Percentiles rank a stretch among this genome's conserved stretches.
Conservation (phyloP, 2,113 vertebrate species). For the Pandion haliaetus region DNA sequence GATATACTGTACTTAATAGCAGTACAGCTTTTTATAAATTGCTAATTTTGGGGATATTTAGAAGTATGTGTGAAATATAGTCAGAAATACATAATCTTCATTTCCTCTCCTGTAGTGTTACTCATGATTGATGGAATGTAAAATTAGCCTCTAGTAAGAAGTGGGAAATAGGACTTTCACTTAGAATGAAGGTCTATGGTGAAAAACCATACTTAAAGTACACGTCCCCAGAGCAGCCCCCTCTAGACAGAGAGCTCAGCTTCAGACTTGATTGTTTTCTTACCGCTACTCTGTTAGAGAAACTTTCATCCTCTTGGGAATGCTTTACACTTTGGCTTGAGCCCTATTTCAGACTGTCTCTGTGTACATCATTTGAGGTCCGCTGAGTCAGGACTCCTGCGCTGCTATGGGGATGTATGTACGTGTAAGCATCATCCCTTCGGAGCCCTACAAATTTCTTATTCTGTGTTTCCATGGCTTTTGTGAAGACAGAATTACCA, state of each 20-base stretch:
- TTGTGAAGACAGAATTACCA: not conserved
- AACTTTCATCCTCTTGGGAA: not conserved
- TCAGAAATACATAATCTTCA: not conserved
- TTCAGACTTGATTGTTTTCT: not conserved
- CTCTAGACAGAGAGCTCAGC: not conserved
- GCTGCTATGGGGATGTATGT: not conserved
- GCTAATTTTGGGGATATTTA: not conserved
- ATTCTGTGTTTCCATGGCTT: not conserved
- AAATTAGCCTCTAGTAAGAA: not conserved
- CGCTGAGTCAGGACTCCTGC: not conserved
- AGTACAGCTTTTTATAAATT: not conserved
- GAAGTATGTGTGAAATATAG: not conserved
- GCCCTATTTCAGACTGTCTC: not conserved
- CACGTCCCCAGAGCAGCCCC: rapidly evolving
- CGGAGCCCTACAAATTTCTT: not conserved
- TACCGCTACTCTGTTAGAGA: not conserved
- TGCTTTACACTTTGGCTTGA: not conserved
- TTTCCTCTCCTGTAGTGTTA: not conserved
- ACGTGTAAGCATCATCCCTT: rapidly evolving
- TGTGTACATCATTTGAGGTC: not conserved
- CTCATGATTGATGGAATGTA: not conserved
- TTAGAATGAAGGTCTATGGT: not conserved
- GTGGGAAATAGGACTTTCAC: rapidly evolving
- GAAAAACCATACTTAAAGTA: not conserved
- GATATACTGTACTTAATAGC: not conserved